Conservation (phyloP, 2,797 vertebrate species). For the Ispidina picta region DNA sequence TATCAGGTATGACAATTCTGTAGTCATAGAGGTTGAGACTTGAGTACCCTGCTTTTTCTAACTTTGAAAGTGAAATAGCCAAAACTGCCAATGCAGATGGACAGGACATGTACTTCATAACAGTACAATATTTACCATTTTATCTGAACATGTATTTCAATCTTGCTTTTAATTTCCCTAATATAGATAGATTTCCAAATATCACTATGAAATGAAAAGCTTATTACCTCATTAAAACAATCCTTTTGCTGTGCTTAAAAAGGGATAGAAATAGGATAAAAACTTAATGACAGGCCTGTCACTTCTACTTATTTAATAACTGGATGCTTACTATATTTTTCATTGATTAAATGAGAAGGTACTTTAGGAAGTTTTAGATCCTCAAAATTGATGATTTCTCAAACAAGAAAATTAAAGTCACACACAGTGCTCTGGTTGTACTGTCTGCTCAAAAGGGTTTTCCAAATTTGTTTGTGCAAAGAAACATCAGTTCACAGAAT, state of each 20-base stretch:
- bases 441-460: neutral
- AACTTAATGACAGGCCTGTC: neutral
- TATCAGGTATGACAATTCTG: neutral
- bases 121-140: neutral
- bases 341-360: neutral
- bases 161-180: neutral
- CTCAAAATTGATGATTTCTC: neutral
- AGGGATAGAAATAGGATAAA: neutral
- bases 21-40: neutral
- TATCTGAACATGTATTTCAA: neutral
- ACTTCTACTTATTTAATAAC: neutral
- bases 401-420: neutral
- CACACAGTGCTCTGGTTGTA: accelerated
- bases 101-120: neutral
- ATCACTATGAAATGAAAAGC: neutral
- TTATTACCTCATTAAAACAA: neutral
- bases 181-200: neutral
- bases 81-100: neutral
- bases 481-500: neutral
- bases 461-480: neutral
- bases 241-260: neutral
- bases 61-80: neutral
- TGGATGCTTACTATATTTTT: neutral
- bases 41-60: neutral
- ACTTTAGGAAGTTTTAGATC: neutral